Percentiles rank a stretch among this genome's conserved stretches.
These are phyloP conservation scores for Troglohyphantes excavatus DNA, from an alignment of 2,888 invertebrate genomes.

Conservation along the genomic window DNA sequence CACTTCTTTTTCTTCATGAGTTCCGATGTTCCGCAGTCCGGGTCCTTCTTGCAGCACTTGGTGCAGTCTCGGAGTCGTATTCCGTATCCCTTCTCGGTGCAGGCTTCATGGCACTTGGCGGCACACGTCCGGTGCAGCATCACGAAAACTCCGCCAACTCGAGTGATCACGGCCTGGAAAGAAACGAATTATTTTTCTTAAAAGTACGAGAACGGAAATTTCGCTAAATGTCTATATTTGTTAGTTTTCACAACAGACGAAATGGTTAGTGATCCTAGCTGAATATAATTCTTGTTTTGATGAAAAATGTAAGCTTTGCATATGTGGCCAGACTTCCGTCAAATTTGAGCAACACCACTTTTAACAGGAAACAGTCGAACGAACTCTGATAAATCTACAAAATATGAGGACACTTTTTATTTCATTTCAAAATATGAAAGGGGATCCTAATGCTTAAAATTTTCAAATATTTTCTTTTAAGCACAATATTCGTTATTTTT, in stretches of 20 bases:
- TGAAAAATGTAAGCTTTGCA: no score
- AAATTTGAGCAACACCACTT: no score
- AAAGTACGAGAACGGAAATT: neutral
- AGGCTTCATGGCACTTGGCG: constrained; percentile 31
- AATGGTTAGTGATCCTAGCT: neutral
- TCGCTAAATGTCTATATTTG: neutral
- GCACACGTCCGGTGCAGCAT: constrained; percentile 60
- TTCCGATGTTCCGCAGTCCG: constrained; percentile 55
- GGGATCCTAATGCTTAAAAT: no score
- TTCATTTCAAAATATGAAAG: no score
- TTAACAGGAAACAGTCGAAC: no score
- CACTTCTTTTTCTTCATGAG: constrained; percentile 53
- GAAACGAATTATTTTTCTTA: neutral
- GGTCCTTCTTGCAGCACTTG: constrained; percentile 59
- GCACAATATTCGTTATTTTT: no score
- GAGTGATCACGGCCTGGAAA: constrained; percentile 61
- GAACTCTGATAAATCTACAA: no score
- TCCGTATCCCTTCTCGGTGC: constrained; percentile 65
- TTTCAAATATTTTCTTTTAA: no score
- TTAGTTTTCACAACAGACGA: neutral
- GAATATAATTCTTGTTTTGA: no score
- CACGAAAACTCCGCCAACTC: constrained; percentile 68
- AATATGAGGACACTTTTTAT: no score
- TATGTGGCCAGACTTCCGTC: no score
- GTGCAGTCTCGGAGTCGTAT: constrained; percentile 56